phyloP scores from a whole-genome alignment of 2,113 vertebrate genomes.

The Aix galericulata region DNA sequence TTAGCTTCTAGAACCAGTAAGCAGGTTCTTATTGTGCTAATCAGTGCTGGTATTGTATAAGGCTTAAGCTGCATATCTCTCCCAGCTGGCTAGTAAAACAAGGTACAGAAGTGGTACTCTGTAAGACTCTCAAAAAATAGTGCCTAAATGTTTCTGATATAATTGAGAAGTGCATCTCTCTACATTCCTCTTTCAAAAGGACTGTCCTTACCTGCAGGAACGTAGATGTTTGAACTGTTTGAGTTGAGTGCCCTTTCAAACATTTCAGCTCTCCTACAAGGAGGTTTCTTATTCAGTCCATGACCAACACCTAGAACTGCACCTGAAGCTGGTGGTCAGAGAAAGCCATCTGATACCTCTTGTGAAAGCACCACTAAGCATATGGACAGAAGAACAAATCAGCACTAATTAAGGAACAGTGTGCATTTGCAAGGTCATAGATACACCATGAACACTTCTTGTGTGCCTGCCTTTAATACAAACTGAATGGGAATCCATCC shows the following conservation, averaged over 20 bases:
- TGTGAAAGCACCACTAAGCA: neutral
- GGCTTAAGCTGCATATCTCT: neutral
- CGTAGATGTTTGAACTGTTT: neutral
- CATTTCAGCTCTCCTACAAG: neutral
- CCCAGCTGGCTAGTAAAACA: neutral
- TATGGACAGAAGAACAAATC: neutral
- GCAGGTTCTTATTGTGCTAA: neutral
- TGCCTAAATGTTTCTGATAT: neutral
- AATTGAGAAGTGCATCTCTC: neutral
- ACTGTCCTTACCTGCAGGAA: neutral
- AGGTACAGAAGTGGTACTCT: fast-evolving
- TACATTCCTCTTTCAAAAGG: constrained; percentile 1
- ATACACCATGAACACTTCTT: neutral
- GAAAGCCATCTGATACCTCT: neutral
- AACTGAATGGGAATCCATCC: neutral
- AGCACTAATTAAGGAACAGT: neutral
- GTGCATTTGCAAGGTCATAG: neutral
- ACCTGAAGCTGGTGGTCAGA: neutral
- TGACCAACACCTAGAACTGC: neutral
- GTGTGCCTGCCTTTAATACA: neutral
- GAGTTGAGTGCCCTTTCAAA: neutral
- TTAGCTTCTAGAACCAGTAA: neutral
- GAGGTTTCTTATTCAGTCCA: neutral
- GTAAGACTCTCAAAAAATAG: neutral
- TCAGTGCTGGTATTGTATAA: neutral